These are phyloP conservation scores for Eurytoma californica DNA, from an alignment of 2,888 invertebrate species.

Conservation along the genomic window DNA sequence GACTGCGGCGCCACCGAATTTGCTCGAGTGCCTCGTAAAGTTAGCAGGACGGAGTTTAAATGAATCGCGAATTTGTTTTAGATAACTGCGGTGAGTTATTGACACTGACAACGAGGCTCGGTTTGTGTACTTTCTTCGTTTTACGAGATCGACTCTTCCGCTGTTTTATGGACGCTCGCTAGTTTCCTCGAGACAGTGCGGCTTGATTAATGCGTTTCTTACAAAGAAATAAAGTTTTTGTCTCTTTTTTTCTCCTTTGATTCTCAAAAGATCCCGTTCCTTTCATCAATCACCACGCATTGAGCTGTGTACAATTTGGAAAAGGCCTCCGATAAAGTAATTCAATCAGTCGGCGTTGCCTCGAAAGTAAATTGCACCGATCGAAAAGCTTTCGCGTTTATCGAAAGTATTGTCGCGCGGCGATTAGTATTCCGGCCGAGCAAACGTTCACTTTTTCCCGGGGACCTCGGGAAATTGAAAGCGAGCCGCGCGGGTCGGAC, in stretches of 20 bases:
- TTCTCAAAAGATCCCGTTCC: too few species aligned
- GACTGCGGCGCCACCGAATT: neutral
- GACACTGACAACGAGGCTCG: neutral
- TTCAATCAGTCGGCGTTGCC: neutral
- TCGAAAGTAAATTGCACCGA: slow-evolving; percentile 7
- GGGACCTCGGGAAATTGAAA: slow-evolving; percentile 49
- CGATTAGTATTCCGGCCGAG: slow-evolving; percentile 40
- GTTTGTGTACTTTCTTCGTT: slow-evolving; percentile 3
- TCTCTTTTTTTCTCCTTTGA: too few species aligned
- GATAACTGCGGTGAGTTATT: neutral
- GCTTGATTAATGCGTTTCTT: too few species aligned
- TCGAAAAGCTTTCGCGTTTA: slow-evolving; percentile 35
- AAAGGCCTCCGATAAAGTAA: too few species aligned
- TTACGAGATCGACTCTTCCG: neutral
- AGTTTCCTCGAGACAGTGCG: too few species aligned
- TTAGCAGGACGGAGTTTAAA: too few species aligned
- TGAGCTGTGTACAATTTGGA: too few species aligned
- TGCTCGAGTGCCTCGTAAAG: too few species aligned
- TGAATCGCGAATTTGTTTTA: slow-evolving; percentile 1
- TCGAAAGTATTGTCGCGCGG: slow-evolving; percentile 27
- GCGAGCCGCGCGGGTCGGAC: slow-evolving; percentile 31
- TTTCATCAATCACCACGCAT: too few species aligned
- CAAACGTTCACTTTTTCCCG: slow-evolving; percentile 46
- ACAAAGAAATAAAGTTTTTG: too few species aligned
- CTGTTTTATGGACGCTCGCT: too few species aligned